Evolutionary conservation across 2,888 invertebrate genomes (phyloP).

Genomic region (Embidobia sp.): DNA sequence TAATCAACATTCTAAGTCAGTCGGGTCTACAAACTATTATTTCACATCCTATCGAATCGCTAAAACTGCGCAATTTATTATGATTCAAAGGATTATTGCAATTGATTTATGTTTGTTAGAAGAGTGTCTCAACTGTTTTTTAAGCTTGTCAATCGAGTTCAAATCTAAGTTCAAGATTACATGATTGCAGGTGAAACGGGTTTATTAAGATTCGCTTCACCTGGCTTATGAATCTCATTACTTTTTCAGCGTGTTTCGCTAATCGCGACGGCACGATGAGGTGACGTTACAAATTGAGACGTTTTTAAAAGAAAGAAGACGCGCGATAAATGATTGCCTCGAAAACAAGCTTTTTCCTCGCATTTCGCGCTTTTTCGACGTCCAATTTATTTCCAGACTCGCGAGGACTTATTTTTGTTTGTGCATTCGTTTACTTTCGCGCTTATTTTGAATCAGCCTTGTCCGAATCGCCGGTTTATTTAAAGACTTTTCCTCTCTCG

Average conservation of each 20-base stretch:
- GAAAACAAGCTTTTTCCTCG: slow-evolving; percentile 9
- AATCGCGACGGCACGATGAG: no score
- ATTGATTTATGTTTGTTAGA: no score
- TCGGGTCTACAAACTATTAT: no score
- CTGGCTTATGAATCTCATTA: slow-evolving; percentile 18
- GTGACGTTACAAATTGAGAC: neutral
- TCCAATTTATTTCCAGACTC: slow-evolving; percentile 18
- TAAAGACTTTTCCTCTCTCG: slow-evolving; percentile 6
- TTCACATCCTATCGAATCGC: no score
- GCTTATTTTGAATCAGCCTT: slow-evolving; percentile 25
- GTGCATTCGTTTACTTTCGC: slow-evolving; percentile 13
- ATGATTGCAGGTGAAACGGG: slow-evolving; percentile 26
- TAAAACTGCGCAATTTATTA: no score
- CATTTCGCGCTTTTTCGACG: slow-evolving; percentile 8
- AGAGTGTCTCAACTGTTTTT: no score
- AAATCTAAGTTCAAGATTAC: no score
- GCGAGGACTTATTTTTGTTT: slow-evolving; percentile 32
- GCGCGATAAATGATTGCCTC: neutral
- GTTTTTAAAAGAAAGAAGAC: neutral
- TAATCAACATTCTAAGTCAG: no score
- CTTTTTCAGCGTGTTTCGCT: slow-evolving; percentile 15
- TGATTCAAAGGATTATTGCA: no score
- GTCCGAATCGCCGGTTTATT: slow-evolving; percentile 8
- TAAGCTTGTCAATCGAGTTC: no score
- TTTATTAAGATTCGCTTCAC: slow-evolving; percentile 31